Evolutionary conservation across 2,797 vertebrate genomes (phyloP).

Genomic region (Arrhamphus sclerolepis): DNA sequence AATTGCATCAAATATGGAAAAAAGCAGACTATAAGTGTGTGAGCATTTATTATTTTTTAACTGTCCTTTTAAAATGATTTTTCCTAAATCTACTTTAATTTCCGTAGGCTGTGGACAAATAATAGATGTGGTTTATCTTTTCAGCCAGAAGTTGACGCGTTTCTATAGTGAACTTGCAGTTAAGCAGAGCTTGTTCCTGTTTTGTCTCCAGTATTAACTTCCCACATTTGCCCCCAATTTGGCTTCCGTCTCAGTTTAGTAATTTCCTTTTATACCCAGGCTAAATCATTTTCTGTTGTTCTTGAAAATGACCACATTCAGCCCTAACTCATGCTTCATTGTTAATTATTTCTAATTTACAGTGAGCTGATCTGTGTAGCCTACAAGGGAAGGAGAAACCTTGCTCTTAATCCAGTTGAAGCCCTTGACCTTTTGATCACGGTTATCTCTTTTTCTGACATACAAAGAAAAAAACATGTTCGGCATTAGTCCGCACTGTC

Average conservation of each 20-base stretch:
- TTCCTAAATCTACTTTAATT: too few relatives aligned
- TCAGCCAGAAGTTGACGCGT: background rate
- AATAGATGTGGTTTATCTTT: too few relatives aligned
- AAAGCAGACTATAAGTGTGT: too few relatives aligned
- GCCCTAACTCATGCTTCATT: too few relatives aligned
- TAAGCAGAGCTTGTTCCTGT: background rate
- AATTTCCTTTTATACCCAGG: too few relatives aligned
- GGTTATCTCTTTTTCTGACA: background rate
- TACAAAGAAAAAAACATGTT: conserved; percentile 1
- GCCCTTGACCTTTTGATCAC: background rate
- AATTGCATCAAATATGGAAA: too few relatives aligned
- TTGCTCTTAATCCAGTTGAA: conserved; percentile 12
- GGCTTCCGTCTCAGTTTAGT: background rate
- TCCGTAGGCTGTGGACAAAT: too few relatives aligned
- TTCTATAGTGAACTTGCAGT: background rate
- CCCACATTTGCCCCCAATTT: conserved; percentile 6
- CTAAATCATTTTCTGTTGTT: too few relatives aligned
- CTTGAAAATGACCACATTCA: too few relatives aligned
- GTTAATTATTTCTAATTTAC: too few relatives aligned
- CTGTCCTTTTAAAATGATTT: too few relatives aligned
- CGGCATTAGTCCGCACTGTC: background rate
- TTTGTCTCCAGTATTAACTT: conserved; percentile 6
- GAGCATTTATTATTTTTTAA: too few relatives aligned
- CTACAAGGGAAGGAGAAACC: background rate
- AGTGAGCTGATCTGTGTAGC: background rate